phyloP scores from a whole-genome alignment of 2,797 vertebrate species.

The Tenualosa thibaudeaui region DNA sequence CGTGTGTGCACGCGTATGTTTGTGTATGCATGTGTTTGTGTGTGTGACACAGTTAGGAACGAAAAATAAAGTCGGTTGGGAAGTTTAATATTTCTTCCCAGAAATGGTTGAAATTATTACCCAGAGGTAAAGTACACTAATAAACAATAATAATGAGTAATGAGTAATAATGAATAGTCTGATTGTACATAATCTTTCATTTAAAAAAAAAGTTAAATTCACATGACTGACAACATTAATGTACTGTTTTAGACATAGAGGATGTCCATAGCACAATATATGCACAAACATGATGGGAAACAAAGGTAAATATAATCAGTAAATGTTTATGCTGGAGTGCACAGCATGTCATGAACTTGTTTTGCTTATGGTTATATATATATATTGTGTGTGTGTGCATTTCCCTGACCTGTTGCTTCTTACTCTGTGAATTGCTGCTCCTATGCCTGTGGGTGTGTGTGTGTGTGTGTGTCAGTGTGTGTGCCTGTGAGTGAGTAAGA shows the following conservation, averaged over 20 bases:
- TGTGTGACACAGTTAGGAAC: slow-evolving; percentile 39
- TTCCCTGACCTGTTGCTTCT: background rate
- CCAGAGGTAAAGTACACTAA: too few species aligned
- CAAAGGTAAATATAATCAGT: background rate
- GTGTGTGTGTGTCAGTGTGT: slow-evolving; percentile 60
- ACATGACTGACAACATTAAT: too few species aligned
- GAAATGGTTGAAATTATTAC: background rate
- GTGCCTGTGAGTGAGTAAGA: background rate
- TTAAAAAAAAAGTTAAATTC: background rate
- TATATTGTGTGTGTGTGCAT: background rate
- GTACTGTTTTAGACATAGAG: background rate
- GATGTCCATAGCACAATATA: background rate
- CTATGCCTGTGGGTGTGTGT: slow-evolving; percentile 63
- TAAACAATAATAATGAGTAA: too few species aligned
- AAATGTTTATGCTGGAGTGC: background rate
- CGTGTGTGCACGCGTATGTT: slow-evolving; percentile 81
- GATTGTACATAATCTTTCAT: background rate
- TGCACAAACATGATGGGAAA: background rate
- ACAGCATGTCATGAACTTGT: background rate
- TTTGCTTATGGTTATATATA: background rate
- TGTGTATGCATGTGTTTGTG: slow-evolving; percentile 76
- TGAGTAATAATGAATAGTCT: too few species aligned
- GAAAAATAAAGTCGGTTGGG: slow-evolving; percentile 37
- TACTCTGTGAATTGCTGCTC: slow-evolving; percentile 57
- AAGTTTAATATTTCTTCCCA: too few species aligned